Conservation (phyloP, 2,888 invertebrate species). For the Tipula unca region DNA sequence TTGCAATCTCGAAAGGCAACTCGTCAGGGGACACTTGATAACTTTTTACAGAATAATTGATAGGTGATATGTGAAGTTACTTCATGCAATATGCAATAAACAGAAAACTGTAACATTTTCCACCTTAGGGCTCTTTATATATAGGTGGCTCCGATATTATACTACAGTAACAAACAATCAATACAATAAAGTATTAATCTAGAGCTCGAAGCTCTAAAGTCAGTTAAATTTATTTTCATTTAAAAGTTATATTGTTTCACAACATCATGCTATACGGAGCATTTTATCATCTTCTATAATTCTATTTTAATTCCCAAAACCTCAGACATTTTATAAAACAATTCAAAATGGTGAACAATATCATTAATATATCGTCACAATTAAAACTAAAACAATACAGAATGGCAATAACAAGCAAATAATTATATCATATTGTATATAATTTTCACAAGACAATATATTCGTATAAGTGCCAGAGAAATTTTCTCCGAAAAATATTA, state of each 20-base stretch:
- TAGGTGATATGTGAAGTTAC: too few relatives aligned
- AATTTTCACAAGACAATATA: not conserved
- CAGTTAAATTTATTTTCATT: too few relatives aligned
- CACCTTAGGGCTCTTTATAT: too few relatives aligned
- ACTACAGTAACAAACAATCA: too few relatives aligned
- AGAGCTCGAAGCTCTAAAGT: too few relatives aligned
- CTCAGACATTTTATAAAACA: not conserved
- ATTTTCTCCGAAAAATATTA: not conserved
- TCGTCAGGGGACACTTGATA: too few relatives aligned
- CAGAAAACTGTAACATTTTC: too few relatives aligned
- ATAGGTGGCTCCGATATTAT: too few relatives aligned
- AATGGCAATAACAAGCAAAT: not conserved
- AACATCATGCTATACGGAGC: not conserved
- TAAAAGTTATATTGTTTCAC: not conserved
- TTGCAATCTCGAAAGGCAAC: too few relatives aligned
- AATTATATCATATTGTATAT: not conserved
- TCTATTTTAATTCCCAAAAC: not conserved
- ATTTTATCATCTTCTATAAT: not conserved
- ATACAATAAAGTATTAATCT: too few relatives aligned
- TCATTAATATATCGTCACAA: not conserved
- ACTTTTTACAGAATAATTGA: too few relatives aligned
- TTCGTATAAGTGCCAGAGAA: not conserved
- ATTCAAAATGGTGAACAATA: not conserved
- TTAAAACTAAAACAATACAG: not conserved
- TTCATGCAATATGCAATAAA: too few relatives aligned